phyloP scores from a whole-genome alignment of 2,888 invertebrate genomes.

The Steromphala cineraria region DNA sequence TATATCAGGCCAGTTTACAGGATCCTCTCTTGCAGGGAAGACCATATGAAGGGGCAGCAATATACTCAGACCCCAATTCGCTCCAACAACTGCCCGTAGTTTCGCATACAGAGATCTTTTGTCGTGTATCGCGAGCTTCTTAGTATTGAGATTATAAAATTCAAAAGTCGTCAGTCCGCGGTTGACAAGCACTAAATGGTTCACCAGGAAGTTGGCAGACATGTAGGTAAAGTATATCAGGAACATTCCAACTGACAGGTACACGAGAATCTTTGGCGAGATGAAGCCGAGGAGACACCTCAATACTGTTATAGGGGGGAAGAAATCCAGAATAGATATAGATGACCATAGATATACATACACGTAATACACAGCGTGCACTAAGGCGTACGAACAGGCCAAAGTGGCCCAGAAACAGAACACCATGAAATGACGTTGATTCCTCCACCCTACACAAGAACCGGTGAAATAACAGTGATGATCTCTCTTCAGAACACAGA shows the following conservation, averaged over 20 bases:
- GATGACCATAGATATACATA: slow-evolving; percentile 33
- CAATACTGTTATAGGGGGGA: slow-evolving; percentile 54
- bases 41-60: slow-evolving; percentile 62
- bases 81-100: slow-evolving; percentile 61
- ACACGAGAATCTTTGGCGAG: slow-evolving; percentile 36
- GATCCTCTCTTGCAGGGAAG: slow-evolving; percentile 59
- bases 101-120: slow-evolving; percentile 44
- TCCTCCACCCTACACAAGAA: slow-evolving; percentile 68
- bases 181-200: slow-evolving; percentile 45
- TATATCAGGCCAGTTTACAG: slow-evolving; percentile 56
- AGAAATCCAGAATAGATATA: slow-evolving; percentile 51
- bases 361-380: slow-evolving; percentile 42
- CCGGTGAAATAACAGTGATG: slow-evolving; percentile 73
- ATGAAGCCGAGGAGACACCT: slow-evolving; percentile 53
- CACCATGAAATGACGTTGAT: slow-evolving; percentile 68
- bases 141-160: slow-evolving; percentile 38
- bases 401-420: slow-evolving; percentile 63
- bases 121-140: slow-evolving; percentile 55
- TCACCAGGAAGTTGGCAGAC: slow-evolving; percentile 51
- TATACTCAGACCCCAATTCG: slow-evolving; percentile 61
- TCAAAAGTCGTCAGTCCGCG: slow-evolving; percentile 67
- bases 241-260: slow-evolving; percentile 52
- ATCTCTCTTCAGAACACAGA: slow-evolving; percentile 70
- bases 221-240: slow-evolving; percentile 55
- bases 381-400: slow-evolving; percentile 50